Evolutionary conservation across 2,113 vertebrate genomes (phyloP).

Genomic region (Pithys albifrons): DNA sequence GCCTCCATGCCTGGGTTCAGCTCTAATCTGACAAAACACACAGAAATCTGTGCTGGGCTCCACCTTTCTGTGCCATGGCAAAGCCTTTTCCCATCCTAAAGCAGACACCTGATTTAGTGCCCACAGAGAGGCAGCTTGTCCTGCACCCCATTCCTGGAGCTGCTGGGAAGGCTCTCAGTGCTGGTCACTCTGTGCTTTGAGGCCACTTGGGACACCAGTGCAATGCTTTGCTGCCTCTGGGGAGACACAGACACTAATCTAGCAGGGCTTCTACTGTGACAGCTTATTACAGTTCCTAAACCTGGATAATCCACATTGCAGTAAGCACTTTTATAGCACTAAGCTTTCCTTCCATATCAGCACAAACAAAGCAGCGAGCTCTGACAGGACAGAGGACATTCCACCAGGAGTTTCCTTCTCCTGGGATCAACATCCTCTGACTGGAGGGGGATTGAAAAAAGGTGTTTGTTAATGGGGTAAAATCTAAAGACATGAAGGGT

Average conservation of each 20-base stretch:
- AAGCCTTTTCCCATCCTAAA: background rate
- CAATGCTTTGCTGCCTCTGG: background rate
- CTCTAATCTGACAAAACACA: background rate
- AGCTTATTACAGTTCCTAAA: constrained; percentile 35
- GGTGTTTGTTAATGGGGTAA: background rate
- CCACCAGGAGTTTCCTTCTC: background rate
- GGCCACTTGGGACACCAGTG: background rate
- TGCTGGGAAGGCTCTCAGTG: background rate
- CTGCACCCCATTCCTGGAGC: background rate
- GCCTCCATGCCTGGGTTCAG: background rate
- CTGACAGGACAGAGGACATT: background rate
- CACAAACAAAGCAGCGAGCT: background rate
- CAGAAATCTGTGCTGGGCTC: background rate
- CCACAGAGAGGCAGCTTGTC: background rate
- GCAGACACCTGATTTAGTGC: background rate
- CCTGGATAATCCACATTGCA: constrained; percentile 25
- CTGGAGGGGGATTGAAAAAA: background rate
- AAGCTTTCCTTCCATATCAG: background rate
- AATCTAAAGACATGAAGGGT: background rate
- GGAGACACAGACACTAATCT: background rate
- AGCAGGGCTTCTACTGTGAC: background rate
- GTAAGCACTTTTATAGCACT: constrained; percentile 18
- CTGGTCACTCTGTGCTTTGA: background rate
- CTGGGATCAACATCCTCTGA: background rate
- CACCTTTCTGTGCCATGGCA: background rate